Conservation (phyloP, 2,113 vertebrate genomes). For the Odontesthes bonariensis region DNA sequence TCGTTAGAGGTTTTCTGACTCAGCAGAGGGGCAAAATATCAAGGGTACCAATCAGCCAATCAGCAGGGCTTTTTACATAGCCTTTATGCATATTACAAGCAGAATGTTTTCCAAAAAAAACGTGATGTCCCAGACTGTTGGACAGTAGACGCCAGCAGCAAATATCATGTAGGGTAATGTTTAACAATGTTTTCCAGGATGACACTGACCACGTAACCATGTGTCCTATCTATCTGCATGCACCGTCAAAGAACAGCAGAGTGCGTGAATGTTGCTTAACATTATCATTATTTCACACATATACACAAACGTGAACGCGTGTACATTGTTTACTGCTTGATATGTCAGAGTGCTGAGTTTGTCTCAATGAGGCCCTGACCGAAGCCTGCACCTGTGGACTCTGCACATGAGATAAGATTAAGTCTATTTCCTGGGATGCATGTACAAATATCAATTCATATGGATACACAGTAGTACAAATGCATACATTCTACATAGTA, state of each 20-base stretch:
- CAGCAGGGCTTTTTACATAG: neutral
- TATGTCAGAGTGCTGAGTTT: conserved; percentile 41
- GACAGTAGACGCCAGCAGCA: no score
- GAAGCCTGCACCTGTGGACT: conserved; percentile 73
- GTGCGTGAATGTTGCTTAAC: conserved; percentile 17
- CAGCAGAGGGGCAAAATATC: neutral
- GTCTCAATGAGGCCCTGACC: conserved; percentile 62
- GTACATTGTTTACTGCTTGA: neutral
- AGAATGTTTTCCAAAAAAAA: neutral
- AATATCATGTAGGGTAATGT: no score
- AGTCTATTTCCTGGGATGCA: conserved; percentile 28
- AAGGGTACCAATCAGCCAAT: neutral
- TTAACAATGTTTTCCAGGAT: neutral
- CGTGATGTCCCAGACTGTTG: neutral
- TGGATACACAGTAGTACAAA: conserved; percentile 32
- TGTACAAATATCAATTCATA: conserved; percentile 48
- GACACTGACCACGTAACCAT: neutral
- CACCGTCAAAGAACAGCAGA: neutral
- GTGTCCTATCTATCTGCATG: neutral
- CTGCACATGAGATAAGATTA: conserved; percentile 84
- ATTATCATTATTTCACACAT: conserved; percentile 6
- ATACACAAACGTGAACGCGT: neutral
- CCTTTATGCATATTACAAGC: neutral
- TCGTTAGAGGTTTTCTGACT: neutral
- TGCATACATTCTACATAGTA: conserved; percentile 1